These are phyloP conservation scores for Galaxea fascicularis DNA, from an alignment of 92 coral and sea anemone genomes.

Conservation along the genomic window DNA sequence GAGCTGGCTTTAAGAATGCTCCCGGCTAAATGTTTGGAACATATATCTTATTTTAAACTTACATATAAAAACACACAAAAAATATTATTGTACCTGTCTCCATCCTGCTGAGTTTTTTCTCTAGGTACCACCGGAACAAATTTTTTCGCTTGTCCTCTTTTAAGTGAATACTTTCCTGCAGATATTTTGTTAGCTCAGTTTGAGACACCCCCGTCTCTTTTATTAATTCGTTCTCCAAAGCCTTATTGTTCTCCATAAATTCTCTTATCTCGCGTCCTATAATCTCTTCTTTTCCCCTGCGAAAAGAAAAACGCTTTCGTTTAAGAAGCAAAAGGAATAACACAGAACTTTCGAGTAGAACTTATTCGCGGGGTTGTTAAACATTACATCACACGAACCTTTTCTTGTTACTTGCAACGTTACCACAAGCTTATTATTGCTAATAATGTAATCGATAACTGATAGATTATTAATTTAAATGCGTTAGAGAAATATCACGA, in stretches of 20 bases:
- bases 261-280: slow-evolving; percentile 95
- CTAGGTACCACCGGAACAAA: slow-evolving; percentile 93
- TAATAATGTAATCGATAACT: no score
- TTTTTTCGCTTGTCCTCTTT: slow-evolving; percentile 88
- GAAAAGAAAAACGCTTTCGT: neutral
- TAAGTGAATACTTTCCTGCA: slow-evolving; percentile 85
- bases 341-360: no score
- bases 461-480: no score
- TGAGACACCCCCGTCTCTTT: slow-evolving; percentile 89
- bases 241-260: slow-evolving; percentile 92
- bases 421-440: no score
- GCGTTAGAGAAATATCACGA: no score
- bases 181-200: slow-evolving; percentile 82
- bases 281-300: slow-evolving; percentile 95
- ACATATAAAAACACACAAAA: neutral
- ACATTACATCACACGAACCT: no score
- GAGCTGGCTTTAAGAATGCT: no score
- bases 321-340: neutral
- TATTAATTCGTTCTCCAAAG: slow-evolving; percentile 83
- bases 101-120: slow-evolving; percentile 79
- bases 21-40: no score
- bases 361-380: no score
- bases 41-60: neutral
- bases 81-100: slow-evolving; percentile 68
- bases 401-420: no score